Conservation (phyloP, 2,888 invertebrate species). For the Drosophila paramelanica region DNA sequence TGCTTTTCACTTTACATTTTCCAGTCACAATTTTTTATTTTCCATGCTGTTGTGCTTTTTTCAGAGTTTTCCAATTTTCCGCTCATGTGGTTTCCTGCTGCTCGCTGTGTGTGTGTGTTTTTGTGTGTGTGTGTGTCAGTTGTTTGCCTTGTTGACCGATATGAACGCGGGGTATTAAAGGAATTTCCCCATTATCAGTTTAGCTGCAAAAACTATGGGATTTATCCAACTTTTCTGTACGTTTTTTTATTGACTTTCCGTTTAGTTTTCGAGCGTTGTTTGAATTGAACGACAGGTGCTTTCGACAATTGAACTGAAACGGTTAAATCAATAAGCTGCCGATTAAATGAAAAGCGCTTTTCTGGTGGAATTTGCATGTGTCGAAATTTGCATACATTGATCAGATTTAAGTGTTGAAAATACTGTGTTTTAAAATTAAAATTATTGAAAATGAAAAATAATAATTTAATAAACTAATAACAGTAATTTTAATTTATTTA, state of each 20-base stretch:
- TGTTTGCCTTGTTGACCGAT: slow-evolving; percentile 58
- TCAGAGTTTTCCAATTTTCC: slow-evolving; percentile 72
- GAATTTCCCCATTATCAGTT: slow-evolving; percentile 52
- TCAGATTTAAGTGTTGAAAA: not conserved
- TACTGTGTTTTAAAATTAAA: not conserved
- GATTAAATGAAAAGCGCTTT: slow-evolving; percentile 12
- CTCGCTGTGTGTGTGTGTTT: slow-evolving; percentile 3
- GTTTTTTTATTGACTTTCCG: slow-evolving; percentile 52
- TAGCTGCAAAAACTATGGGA: slow-evolving; percentile 30
- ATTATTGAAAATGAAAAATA: too few species aligned
- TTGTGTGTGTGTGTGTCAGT: slow-evolving; percentile 12
- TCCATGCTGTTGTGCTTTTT: slow-evolving; percentile 42
- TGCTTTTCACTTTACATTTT: slow-evolving; percentile 63
- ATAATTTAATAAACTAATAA: too few species aligned
- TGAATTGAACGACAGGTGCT: slow-evolving; percentile 53
- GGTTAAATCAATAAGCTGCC: slow-evolving; percentile 26
- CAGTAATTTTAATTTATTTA: too few species aligned
- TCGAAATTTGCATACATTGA: not conserved
- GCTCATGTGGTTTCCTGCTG: slow-evolving; percentile 71
- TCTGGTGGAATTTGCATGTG: not conserved
- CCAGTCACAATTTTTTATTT: slow-evolving; percentile 49
- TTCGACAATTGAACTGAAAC: slow-evolving; percentile 7
- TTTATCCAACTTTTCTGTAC: slow-evolving; percentile 12
- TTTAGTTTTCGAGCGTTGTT: slow-evolving; percentile 61
- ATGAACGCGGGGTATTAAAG: slow-evolving; percentile 14